Evolutionary conservation across 1,140 invertebrate genomes (phyloP).

Genomic region (Drosophila sp.): DNA sequence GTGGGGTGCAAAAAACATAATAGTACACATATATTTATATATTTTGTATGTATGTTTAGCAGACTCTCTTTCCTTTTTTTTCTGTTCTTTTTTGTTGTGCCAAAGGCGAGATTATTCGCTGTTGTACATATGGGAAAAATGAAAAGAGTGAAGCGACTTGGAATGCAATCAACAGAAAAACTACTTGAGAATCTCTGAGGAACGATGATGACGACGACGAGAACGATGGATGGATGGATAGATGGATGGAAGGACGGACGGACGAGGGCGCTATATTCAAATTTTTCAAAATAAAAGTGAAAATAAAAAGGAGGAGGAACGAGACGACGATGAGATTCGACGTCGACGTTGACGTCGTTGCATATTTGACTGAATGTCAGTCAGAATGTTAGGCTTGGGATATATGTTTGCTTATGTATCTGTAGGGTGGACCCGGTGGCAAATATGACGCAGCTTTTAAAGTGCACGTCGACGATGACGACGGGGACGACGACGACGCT

Average conservation of each 20-base stretch:
- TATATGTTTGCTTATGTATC: neutral
- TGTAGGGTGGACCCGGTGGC: slow-evolving; percentile 32
- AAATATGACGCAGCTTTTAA: slow-evolving; percentile 30
- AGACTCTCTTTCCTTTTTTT: slow-evolving; percentile 43
- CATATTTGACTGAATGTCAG: slow-evolving; percentile 77
- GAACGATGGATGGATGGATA: neutral
- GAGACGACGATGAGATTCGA: slow-evolving; percentile 29
- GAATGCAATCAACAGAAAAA: slow-evolving; percentile 77
- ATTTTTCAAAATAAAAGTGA: slow-evolving; percentile 71
- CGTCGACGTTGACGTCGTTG: slow-evolving; percentile 65
- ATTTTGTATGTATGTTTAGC: slow-evolving; percentile 3
- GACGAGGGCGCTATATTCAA: slow-evolving; percentile 58
- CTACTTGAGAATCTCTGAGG: slow-evolving; percentile 68
- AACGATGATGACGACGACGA: slow-evolving; percentile 29
- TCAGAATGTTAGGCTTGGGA: slow-evolving; percentile 39
- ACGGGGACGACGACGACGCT: slow-evolving; percentile 1
- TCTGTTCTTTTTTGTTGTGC: slow-evolving; percentile 28
- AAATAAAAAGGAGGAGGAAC: slow-evolving; percentile 27
- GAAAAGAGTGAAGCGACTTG: slow-evolving; percentile 60
- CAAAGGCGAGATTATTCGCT: slow-evolving; percentile 35
- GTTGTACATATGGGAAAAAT: slow-evolving; percentile 68
- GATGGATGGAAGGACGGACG: neutral
- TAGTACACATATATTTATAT: neutral
- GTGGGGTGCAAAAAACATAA: slow-evolving; percentile 6
- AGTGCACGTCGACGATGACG: slow-evolving; percentile 16